A percentile compares a stretch with the other conserved stretches of the same genome.
Conservation (phyloP, 2,888 invertebrate species). For the Spisula solida region DNA sequence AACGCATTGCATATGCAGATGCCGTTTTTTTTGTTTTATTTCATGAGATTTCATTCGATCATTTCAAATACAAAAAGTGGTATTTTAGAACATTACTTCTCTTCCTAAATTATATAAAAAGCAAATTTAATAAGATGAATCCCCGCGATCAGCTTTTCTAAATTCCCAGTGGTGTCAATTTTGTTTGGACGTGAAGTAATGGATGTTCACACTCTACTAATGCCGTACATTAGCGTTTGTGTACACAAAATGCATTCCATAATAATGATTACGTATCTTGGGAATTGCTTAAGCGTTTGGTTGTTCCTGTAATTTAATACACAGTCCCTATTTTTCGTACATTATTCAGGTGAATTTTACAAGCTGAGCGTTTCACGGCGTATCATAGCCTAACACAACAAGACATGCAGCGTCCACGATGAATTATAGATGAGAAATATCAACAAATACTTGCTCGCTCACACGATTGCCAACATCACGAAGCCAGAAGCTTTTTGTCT, state of each 20-base stretch:
- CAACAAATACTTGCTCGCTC: slow-evolving; percentile 28
- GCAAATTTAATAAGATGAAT: neutral
- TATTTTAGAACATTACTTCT: neutral
- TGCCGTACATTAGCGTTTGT: slow-evolving; percentile 10
- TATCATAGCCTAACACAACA: slow-evolving; percentile 17
- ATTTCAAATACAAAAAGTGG: neutral
- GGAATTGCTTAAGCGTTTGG: neutral
- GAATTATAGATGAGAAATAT: slow-evolving; percentile 47
- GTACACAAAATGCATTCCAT: neutral
- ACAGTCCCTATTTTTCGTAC: neutral
- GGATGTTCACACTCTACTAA: neutral
- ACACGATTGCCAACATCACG: slow-evolving; percentile 19
- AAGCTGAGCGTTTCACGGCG: neutral
- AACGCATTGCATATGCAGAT: neutral
- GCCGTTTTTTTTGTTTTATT: too few species aligned
- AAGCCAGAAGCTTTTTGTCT: neutral
- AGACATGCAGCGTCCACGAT: slow-evolving; percentile 30
- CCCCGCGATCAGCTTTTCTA: neutral
- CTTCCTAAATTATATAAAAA: neutral
- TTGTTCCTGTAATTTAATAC: neutral
- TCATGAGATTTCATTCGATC: neutral
- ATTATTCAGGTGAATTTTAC: slow-evolving; percentile 22
- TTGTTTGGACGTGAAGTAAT: neutral
- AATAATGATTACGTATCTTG: neutral
- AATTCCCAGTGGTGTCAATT: neutral